phyloP scores from a whole-genome alignment of 2,797 vertebrate species.

The Eulemur mongoz region DNA sequence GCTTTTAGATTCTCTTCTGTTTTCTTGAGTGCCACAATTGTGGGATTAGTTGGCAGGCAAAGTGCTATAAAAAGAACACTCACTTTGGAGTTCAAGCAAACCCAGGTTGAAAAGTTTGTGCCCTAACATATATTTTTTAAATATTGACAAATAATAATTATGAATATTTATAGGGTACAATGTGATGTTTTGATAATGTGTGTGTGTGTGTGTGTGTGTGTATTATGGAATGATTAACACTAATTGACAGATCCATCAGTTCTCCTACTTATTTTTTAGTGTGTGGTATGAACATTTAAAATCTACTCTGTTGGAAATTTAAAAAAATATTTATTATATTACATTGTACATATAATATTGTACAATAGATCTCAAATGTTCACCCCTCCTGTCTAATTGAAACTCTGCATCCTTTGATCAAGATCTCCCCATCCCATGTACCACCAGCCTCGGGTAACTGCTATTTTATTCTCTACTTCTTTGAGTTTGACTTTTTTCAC shows the following conservation, averaged over 20 bases:
- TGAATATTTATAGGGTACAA: not conserved
- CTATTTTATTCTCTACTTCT: not conserved
- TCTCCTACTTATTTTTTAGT: not conserved
- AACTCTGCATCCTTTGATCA: not conserved
- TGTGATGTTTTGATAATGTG: not conserved
- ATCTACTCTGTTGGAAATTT: not conserved
- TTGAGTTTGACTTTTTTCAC: not conserved
- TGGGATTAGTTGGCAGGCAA: not conserved
- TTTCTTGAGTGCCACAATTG: not conserved
- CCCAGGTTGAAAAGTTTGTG: not conserved
- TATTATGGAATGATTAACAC: not conserved
- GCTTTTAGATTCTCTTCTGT: not conserved
- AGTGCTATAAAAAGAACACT: not conserved
- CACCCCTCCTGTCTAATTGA: not conserved
- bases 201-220: no score
- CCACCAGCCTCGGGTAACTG: rapidly evolving
- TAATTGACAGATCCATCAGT: not conserved
- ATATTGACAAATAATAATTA: not conserved
- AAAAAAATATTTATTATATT: not conserved
- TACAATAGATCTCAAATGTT: not conserved
- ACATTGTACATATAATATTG: rapidly evolving
- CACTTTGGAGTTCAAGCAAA: not conserved
- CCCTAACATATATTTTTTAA: not conserved
- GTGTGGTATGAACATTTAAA: not conserved
- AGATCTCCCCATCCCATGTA: no score